Base-by-base conservation (phyloP, 2,797 vertebrate genomes). In the Anas bahamensis region DNA sequence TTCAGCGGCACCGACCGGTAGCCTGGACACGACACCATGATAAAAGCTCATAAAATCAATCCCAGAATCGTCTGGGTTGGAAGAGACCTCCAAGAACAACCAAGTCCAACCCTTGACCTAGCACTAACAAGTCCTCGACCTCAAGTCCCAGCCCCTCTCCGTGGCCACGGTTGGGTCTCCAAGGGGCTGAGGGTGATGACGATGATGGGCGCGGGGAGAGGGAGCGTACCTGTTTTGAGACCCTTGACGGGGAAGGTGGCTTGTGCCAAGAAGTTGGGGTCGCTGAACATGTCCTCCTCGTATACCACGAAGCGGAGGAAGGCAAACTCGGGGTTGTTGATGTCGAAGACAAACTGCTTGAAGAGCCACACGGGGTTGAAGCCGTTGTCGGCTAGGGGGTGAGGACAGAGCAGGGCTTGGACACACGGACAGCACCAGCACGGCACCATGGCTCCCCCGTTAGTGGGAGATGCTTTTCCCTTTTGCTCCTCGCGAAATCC, bases 201-300 rank as follows among this genome's bases (percentile, higher is more conserved):
- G 9, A 1, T 12, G 19, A 9, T 23, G 50, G 50, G n/a, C 5
- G 35, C 1, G 1, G 71, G 14, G 15, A n/a, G 41, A 63, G 60
- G 39, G 8, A 10, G 29, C 37, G 3, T 95, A 98, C 98, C 98
- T 94, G 98, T 98, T 92, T 98, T 98, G 81, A 98, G 97, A 59
- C 96, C 94, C 59, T 97, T 97, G 44, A 98, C 94, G 0, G 98
- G 98, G 78, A 97, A 98, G 41, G 96, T 97, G 39, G 97, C 97
- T 90, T 98, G 98, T 35, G 98, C 98, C 94, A 98, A 76, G 90
- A 98, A 98, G 94, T 98, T 98, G 37, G 98, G 98, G 83, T 98
- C 98, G 0, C 98, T 98, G 97, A 98, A 98, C 98, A 98, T 98
- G 97, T 98, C 98, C 93, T 98, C 98, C 85, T 98, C 98, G 0